These are phyloP conservation scores for Sinosuthora webbiana DNA, from an alignment of 2,113 vertebrate species.

Conservation along the genomic window DNA sequence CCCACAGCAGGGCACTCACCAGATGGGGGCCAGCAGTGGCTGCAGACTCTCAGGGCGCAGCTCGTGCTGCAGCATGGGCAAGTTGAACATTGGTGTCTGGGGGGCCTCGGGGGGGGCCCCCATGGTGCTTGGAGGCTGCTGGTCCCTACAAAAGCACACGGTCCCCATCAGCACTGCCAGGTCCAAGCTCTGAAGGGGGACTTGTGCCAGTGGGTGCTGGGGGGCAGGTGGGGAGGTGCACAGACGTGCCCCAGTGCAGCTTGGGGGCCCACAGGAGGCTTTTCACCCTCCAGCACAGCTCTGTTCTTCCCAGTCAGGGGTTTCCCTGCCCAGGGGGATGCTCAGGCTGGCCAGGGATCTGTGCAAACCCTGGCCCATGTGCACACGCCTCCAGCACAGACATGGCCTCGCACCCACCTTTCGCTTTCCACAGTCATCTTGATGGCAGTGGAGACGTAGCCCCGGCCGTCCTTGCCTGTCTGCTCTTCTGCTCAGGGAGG, in stretches of 20 bases:
- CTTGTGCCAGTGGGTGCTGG: fast-evolving
- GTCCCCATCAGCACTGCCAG: not conserved
- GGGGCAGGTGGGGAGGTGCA: fast-evolving
- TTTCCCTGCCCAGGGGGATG: not conserved
- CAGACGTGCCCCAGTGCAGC: fast-evolving
- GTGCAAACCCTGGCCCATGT: not conserved
- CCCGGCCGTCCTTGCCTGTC: conserved; percentile 71
- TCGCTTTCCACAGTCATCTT: conserved; percentile 77
- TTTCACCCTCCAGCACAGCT: not conserved
- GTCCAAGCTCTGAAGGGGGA: not conserved
- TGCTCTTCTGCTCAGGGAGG: conserved; percentile 64
- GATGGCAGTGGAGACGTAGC: conserved; percentile 75
- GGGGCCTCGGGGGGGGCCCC: fast-evolving
- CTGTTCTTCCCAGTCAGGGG: not conserved
- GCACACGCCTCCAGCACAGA: fast-evolving
- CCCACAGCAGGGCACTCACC: not conserved
- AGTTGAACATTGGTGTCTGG: not conserved
- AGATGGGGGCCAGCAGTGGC: not conserved
- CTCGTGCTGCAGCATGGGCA: not conserved
- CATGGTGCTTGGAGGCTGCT: not conserved
- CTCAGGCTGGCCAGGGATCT: fast-evolving
- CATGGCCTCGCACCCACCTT: not conserved
- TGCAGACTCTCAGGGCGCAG: not conserved
- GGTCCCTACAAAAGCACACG: not conserved
- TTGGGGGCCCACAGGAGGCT: fast-evolving